A percentile compares a stretch with the other conserved stretches of the same genome.
These are phyloP conservation scores for Ptychadena robeensis DNA, from an alignment of 2,797 vertebrate genomes.

Conservation along the genomic window DNA sequence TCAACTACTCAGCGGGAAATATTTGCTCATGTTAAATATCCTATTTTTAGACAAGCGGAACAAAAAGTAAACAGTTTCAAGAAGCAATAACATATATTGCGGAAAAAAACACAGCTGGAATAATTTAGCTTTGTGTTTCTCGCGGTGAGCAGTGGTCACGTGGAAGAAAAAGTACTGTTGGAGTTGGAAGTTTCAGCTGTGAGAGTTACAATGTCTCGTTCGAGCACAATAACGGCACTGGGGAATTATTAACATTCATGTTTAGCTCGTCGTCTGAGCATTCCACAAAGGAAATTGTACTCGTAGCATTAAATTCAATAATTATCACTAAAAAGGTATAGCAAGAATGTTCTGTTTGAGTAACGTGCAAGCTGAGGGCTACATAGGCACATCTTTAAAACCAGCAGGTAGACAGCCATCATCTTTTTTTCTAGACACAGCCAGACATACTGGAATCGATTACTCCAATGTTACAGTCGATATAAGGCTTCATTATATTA, in stretches of 20 bases:
- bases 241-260: neutral
- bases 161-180: neutral
- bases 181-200: neutral
- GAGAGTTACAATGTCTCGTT: slow-evolving; percentile 1
- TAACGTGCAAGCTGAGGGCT: too few relatives aligned
- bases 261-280: neutral
- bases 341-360: too few relatives aligned
- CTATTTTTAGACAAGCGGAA: slow-evolving; percentile 24
- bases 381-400: too few relatives aligned
- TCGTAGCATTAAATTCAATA: neutral
- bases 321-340: neutral
- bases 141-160: slow-evolving; percentile 7
- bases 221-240: neutral
- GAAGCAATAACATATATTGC: slow-evolving; percentile 31
- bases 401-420: too few relatives aligned
- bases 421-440: too few relatives aligned
- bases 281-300: neutral
- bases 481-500: too few relatives aligned
- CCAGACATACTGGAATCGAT: too few relatives aligned
- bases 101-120: slow-evolving; percentile 38
- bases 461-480: too few relatives aligned
- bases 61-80: slow-evolving; percentile 38
- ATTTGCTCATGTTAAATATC: slow-evolving; percentile 21
- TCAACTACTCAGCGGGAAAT: neutral
- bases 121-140: slow-evolving; percentile 26